Conservation (phyloP, 2,888 invertebrate species). For the Ennomos quercinarius region DNA sequence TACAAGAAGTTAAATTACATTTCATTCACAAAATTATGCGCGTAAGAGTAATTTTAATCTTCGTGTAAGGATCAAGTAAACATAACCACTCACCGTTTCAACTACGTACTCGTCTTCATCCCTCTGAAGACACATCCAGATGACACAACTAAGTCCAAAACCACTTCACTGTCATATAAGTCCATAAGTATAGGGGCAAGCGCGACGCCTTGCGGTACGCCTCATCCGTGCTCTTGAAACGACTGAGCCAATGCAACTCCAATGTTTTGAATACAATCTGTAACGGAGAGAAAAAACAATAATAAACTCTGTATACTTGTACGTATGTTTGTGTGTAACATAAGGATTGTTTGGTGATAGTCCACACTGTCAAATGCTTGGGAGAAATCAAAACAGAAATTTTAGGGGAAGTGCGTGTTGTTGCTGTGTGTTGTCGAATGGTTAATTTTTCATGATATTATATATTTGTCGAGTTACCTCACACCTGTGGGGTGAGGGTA, state of each 20-base stretch:
- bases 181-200: slow-evolving; percentile 38
- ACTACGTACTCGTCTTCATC: slow-evolving; percentile 74
- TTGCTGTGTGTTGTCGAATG: background rate
- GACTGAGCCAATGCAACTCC: slow-evolving; percentile 67
- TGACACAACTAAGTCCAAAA: slow-evolving; percentile 38
- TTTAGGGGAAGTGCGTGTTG: slow-evolving; percentile 10
- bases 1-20: no score
- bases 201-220: slow-evolving; percentile 68
- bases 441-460: no score
- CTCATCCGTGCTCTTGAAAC: slow-evolving; percentile 59
- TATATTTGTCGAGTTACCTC: no score
- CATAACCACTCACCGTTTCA: slow-evolving; percentile 69
- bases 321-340: slow-evolving; percentile 54
- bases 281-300: slow-evolving; percentile 82
- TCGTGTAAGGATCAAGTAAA: no score
- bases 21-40: no score
- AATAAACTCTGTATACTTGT: slow-evolving; percentile 69
- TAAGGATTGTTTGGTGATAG: slow-evolving; percentile 40
- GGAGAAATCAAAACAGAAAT: slow-evolving; percentile 31
- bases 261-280: slow-evolving; percentile 84
- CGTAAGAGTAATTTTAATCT: no score
- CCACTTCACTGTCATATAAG: slow-evolving; percentile 51
- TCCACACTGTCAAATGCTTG: slow-evolving; percentile 49
- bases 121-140: slow-evolving; percentile 82
- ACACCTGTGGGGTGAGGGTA: no score